Percentiles rank a stretch among this genome's conserved stretches.
Conservation (phyloP, 92 coral and sea anemone species). For the Epizoanthus fatuus region DNA sequence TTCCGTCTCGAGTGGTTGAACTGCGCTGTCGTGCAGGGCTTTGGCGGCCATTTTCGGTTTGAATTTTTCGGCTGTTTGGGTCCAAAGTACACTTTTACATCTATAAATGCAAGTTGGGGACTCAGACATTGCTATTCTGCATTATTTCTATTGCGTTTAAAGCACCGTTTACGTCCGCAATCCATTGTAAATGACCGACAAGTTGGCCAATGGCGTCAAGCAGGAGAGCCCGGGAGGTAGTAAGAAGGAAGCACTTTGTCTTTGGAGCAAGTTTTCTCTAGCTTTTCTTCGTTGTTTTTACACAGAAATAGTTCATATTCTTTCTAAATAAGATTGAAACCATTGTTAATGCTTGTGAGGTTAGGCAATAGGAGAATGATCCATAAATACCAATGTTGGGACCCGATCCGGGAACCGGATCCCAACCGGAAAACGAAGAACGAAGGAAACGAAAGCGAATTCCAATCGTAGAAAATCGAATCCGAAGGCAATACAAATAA, state of each 20-base stretch:
- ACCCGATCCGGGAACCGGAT: no score
- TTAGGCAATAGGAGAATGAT: no score
- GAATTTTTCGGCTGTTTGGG: conserved; percentile 66
- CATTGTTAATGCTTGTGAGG: no score
- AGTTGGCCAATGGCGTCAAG: conserved; percentile 91
- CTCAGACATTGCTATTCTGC: conserved; percentile 48
- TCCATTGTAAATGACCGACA: conserved; percentile 84
- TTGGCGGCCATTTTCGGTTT: conserved; percentile 49
- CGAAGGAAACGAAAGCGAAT: no score
- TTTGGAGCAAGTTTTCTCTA: conserved; percentile 5
- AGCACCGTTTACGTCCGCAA: conserved; percentile 60
- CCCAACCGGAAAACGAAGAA: no score
- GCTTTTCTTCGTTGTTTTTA: conserved; percentile 26
- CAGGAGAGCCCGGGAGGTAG: conserved; percentile 85
- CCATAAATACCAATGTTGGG: no score
- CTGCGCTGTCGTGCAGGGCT: conserved; percentile 23
- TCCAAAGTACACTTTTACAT: conserved; percentile 85
- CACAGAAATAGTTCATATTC: conserved; percentile 21
- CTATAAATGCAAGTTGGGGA: conserved; percentile 75
- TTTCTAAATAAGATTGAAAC: not conserved
- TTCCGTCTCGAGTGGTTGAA: conserved; percentile 34
- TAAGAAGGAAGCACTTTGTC: not conserved
- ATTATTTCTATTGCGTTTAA: conserved; percentile 65
- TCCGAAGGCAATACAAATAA: no score
- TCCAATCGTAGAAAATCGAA: no score